Evolutionary conservation across 2,888 invertebrate genomes (phyloP), one percentile per base, ranked within the genome.

Genomic region (Euphydryas editha): DNA sequence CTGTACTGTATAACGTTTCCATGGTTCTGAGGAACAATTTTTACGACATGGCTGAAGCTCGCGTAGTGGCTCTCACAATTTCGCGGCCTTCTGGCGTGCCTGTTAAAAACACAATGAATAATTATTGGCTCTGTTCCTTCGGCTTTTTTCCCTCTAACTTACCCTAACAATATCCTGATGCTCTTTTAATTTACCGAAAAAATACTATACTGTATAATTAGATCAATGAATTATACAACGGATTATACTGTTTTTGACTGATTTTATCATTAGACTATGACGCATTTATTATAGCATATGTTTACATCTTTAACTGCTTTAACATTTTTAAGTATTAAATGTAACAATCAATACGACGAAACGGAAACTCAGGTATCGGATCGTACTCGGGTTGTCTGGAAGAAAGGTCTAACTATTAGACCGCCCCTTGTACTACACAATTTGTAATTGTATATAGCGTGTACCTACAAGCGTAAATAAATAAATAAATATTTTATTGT

Each of bases 71-170:
- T 88, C 83, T 85, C 84, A 86, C 90, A 88, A 87, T 88, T 83
- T 82, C 85, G 83, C 83, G 81, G 79, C 74, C 86, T 85, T 83
- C 87, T 86, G 85, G 83, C 78, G 78, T 76, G 84, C 82, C 85
- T 88, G 88, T 91, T 91, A 90, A 88, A 89, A 90, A 89, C 89
- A 85, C 90, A 87, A 90, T 92, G 90, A 91, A 91, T 92, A 91
- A 92, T 90, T 90, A 90, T 89, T 87, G 86, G 81, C 75, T 75
- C 73, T 73, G 74, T 75, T 75, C 73, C 76, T 73, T 74, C 55
- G 65, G 68, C 65, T 72, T 70, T 69, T 72, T 66, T 59, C 37
- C 49, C 57, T 56, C 58, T 54, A 69, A 62, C 62, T 60, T 64
- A 59, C 68, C 59, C 64, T 59, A 67, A 70, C 68, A 68, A 68